Base-by-base conservation (phyloP, 1,140 invertebrate genomes). In the Brachionus asplanchnoidis region DNA sequence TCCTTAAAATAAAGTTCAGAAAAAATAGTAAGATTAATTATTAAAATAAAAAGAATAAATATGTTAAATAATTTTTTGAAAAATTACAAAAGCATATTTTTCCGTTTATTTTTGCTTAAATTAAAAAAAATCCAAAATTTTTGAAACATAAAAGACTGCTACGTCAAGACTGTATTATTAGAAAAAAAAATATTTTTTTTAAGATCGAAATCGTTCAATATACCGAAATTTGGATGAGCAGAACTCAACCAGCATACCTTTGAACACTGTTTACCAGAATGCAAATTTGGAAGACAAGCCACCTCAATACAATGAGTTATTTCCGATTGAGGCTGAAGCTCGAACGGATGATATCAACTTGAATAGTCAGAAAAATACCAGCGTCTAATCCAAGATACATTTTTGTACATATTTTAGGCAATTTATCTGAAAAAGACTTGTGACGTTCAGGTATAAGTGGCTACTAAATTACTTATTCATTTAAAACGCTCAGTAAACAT, bases 301-400 rank as follows among this genome's bases (percentile, higher is more conserved):
- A 20, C 78, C 78, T 0, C 44, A 80, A 32, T 80, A 80, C 11
- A 56, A 80, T 17, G 78, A 80, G 14, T 42, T 80, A 42, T 80
- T 80, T 80, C 78, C 78, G 17, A 40, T 1, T 68, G 7, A 32
- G n/a, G 8, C 26, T n/a, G 28, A 26, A 40, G 26, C 28, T 32
- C 32, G 32, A 36, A 36, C 32, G 4, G 66, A 68, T n/a, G 66
- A 32, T 36, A 6, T n/a, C 5, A 68, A 40, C 12, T 1, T 32
- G 2, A 40, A 12, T 36, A 68, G 11, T 32, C 66, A 68, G 32
- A 68, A 68, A 23, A 68, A 68, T 32, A 68, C 66, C 66, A 68
- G 66, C n/a, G 66, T 68, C 32, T 68, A 68, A 68, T 20, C 8
- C 6, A 17, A 20, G 20, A 23, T 60, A 20, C 9, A 60, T 2